phyloP scores from a whole-genome alignment of 2,888 invertebrate genomes.

The Cotesia congregata region DNA sequence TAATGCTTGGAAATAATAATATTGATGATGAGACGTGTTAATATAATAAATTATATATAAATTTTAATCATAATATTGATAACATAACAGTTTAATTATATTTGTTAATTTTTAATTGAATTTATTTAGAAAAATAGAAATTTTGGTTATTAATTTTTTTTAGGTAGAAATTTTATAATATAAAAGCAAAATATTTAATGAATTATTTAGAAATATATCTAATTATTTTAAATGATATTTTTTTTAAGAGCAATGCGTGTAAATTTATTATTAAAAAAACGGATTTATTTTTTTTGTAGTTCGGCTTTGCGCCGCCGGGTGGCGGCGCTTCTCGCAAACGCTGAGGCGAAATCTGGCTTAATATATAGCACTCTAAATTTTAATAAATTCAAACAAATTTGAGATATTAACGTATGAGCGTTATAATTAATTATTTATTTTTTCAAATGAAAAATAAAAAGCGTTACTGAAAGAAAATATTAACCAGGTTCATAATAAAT shows the following conservation, averaged over 20 bases:
- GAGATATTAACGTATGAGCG: no score
- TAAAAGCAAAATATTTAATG: background rate
- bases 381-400: no score
- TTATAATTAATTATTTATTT: no score
- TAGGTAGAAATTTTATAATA: background rate
- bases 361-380: no score
- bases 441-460: no score
- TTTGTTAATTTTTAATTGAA: background rate
- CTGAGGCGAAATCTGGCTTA: no score
- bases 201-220: background rate
- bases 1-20: conserved; percentile 19
- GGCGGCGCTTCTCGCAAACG: no score
- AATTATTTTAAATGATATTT: conserved; percentile 4
- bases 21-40: background rate
- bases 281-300: background rate
- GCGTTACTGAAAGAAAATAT: no score
- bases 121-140: background rate
- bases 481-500: no score
- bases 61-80: background rate
- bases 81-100: background rate
- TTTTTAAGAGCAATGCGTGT: conserved; percentile 24
- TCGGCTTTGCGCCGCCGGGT: no score
- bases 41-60: background rate
- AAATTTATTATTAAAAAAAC: conserved; percentile 7
- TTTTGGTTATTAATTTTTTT: background rate